These are phyloP conservation scores for Bimastos eiseni DNA, from an alignment of 2,888 invertebrate species.

Conservation along the genomic window DNA sequence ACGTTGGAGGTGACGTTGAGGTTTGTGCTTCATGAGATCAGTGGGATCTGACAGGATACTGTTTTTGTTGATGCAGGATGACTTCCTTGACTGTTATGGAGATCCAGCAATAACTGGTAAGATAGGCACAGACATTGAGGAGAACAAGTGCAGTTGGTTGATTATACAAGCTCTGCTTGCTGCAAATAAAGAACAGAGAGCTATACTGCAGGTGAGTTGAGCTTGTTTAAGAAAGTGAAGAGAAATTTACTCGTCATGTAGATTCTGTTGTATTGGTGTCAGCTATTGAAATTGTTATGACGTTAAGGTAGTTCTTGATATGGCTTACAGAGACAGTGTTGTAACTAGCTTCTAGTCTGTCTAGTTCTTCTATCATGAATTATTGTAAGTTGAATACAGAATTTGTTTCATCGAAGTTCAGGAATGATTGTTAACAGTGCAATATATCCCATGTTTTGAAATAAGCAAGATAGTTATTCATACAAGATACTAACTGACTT, in stretches of 20 bases:
- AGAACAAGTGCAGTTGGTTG: slow-evolving; percentile 95
- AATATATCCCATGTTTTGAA: no score
- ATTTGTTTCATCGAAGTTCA: no score
- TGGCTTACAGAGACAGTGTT: not conserved
- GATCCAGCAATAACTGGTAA: slow-evolving; percentile 78
- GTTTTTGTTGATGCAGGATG: slow-evolving; percentile 67
- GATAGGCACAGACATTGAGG: slow-evolving; percentile 85
- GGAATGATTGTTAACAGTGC: no score
- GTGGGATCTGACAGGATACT: not conserved
- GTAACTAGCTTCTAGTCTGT: no score
- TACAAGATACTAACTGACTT: no score
- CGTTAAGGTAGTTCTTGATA: not conserved
- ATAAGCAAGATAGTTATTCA: no score
- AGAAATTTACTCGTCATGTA: not conserved
- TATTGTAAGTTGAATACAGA: no score
- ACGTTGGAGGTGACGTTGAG: not conserved
- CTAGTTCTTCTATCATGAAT: no score
- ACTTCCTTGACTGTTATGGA: slow-evolving; percentile 88
- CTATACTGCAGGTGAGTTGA: slow-evolving; percentile 50
- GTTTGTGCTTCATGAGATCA: no score
- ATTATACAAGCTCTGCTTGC: slow-evolving; percentile 77
- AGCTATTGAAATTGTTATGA: not conserved
- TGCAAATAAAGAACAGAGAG: slow-evolving; percentile 49
- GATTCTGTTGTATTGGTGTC: not conserved
- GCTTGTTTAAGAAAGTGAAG: not conserved